Base-by-base conservation (phyloP, 2,797 vertebrate genomes). In the Melanotaenia pygmaea region DNA sequence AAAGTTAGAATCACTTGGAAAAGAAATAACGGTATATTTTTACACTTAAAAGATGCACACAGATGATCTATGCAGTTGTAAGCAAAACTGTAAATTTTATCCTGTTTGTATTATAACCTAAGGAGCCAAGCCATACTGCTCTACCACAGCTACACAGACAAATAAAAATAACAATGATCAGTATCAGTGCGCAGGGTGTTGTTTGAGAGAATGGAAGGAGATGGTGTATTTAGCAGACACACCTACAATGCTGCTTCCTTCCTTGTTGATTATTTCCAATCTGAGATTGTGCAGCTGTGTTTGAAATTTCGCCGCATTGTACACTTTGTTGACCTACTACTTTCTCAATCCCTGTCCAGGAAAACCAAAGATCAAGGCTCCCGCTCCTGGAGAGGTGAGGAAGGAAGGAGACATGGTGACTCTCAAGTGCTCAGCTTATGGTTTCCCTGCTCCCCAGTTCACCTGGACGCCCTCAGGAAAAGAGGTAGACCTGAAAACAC, bases 401-500 rank as follows among this genome's bases (percentile, higher is more conserved):
- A 92, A 89, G 35, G 94, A 95, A 83, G 94, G 95, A 63, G 92
- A 95, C 0, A 79, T 64, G 66, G 92, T 96, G 72, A 93, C 80
- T 5, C 85, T 98, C 32, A 91, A 70, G 70, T 98, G 97, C 80
- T 89, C 88, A 0, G 94, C 94, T 50, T 86, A 85, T 0, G 95
- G 96, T 18, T 74, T 79, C 64, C 96, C 97, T 0, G 56, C 81
- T 32, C 96, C 97, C 35, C 93, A 95, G 88, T 94, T 98, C 71
- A 94, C 37, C 72, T 98, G 97, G 97, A 95, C 50, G 66, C 93
- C 93, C 4, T 43, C 89, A 62, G 96, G 95, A 5, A 91, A 92
- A 86, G 81, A 94, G 86, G 96, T 97, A 88, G 45, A 76, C 13
- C 20, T 34, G 6, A 45, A 71, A 58, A 64, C 22, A 38, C n/a